Conservation (phyloP, 1,140 invertebrate species). For the Harpegnathos saltator region DNA sequence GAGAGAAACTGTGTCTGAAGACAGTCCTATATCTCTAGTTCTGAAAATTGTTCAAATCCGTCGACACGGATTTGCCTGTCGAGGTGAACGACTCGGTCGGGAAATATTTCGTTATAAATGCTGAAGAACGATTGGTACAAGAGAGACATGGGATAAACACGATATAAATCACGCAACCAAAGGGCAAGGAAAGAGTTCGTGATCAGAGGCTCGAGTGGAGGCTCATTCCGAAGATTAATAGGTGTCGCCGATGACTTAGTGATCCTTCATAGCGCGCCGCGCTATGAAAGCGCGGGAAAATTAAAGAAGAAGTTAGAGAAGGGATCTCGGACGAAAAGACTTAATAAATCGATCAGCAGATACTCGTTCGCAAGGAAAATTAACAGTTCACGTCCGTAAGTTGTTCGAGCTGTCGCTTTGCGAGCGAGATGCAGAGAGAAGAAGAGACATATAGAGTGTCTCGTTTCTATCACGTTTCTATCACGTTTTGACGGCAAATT, state of each 20-base stretch:
- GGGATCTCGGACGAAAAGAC: neutral
- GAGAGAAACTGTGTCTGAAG: no score
- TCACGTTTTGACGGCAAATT: no score
- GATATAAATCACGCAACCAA: neutral
- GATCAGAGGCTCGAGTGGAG: neutral
- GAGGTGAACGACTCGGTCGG: no score
- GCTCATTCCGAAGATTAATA: slow-evolving; percentile 38
- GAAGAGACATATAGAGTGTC: neutral
- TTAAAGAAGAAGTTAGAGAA: slow-evolving; percentile 9
- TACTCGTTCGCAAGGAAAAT: slow-evolving; percentile 26
- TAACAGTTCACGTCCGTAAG: slow-evolving; percentile 45
- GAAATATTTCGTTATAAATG: no score
- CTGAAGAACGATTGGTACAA: no score
- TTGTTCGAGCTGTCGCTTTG: slow-evolving; percentile 32
- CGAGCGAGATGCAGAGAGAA: slow-evolving; percentile 16
- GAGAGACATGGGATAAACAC: neutral
- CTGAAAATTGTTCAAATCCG: no score
- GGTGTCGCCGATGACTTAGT: slow-evolving; percentile 31
- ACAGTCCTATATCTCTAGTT: no score
- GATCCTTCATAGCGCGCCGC: neutral
- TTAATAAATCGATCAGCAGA: slow-evolving; percentile 53
- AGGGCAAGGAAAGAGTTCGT: neutral
- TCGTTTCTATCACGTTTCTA: no score
- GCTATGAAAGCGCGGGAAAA: no score
- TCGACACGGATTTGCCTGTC: no score